Percentiles rank a stretch among this genome's conserved stretches.
Conservation (phyloP, 2,113 vertebrate genomes). For the Prunella fulvescens region DNA sequence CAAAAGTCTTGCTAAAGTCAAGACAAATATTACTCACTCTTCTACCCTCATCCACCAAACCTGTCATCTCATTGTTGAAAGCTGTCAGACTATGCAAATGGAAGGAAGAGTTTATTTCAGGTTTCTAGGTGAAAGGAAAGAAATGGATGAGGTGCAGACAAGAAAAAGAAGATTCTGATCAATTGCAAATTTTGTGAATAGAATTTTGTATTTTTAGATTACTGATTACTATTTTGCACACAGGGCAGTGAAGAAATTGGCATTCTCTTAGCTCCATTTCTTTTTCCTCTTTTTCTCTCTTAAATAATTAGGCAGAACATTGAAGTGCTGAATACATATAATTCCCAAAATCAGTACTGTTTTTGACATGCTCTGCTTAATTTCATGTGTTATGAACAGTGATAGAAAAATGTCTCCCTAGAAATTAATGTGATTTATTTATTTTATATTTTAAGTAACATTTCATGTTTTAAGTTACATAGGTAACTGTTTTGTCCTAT, state of each 20-base stretch:
- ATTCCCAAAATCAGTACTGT: not conserved
- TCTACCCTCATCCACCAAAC: not conserved
- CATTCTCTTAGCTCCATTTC: not conserved
- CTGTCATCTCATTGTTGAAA: not conserved
- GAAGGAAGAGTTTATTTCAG: not conserved
- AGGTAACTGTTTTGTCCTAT: not conserved
- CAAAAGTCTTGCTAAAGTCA: not conserved
- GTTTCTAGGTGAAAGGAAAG: not conserved
- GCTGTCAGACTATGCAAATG: not conserved
- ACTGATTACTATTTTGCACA: not conserved
- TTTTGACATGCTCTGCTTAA: not conserved
- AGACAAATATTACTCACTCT: not conserved
- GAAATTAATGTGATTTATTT: not conserved
- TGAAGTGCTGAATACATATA: not conserved
- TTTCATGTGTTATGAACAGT: not conserved
- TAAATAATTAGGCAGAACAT: not conserved
- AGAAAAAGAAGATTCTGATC: not conserved
- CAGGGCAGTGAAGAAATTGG: not conserved
- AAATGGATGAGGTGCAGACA: not conserved
- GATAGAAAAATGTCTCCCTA: not conserved
- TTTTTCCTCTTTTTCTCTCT: not conserved
- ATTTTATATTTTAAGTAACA: not conserved
- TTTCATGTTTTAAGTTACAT: not conserved
- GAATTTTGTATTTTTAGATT: not conserved
- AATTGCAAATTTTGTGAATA: not conserved